These are phyloP conservation scores for Malurus melanocephalus DNA, from an alignment of 2,113 vertebrate genomes.

Conservation along the genomic window DNA sequence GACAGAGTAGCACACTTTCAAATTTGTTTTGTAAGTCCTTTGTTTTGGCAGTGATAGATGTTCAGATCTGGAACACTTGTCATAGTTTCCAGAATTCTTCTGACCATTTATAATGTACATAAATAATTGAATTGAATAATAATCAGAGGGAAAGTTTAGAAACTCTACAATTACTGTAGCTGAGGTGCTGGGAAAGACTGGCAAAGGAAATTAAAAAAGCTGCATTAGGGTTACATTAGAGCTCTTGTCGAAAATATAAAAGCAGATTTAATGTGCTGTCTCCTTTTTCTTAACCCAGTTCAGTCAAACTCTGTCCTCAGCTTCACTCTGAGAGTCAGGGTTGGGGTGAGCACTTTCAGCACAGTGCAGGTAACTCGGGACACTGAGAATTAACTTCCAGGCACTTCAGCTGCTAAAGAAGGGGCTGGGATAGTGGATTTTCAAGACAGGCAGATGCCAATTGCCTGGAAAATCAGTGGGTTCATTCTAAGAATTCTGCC, in stretches of 20 bases:
- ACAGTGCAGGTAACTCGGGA: background rate
- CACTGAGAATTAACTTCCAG: background rate
- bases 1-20: slow-evolving; percentile 4
- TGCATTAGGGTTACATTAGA: slow-evolving; percentile 28
- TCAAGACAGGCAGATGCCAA: background rate
- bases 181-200: slow-evolving; percentile 19
- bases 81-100: slow-evolving; percentile 19
- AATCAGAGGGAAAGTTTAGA: slow-evolving; percentile 39
- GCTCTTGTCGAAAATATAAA: background rate
- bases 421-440: background rate
- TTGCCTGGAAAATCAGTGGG: background rate
- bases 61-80: slow-evolving; percentile 36
- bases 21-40: slow-evolving; percentile 3
- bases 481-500: background rate
- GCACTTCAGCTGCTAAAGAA: background rate
- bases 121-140: slow-evolving; percentile 51
- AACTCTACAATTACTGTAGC: slow-evolving; percentile 25
- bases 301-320: background rate
- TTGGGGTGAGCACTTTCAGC: background rate
- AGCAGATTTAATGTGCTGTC: background rate
- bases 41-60: slow-evolving; percentile 28
- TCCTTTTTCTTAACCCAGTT: slow-evolving; percentile 7
- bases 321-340: background rate
- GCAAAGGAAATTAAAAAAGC: background rate
- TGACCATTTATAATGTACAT: slow-evolving; percentile 36